A percentile compares a stretch with the other conserved stretches of the same genome.
phyloP scores from a whole-genome alignment of 2,113 vertebrate species.

The Gallinago jamesoni region DNA sequence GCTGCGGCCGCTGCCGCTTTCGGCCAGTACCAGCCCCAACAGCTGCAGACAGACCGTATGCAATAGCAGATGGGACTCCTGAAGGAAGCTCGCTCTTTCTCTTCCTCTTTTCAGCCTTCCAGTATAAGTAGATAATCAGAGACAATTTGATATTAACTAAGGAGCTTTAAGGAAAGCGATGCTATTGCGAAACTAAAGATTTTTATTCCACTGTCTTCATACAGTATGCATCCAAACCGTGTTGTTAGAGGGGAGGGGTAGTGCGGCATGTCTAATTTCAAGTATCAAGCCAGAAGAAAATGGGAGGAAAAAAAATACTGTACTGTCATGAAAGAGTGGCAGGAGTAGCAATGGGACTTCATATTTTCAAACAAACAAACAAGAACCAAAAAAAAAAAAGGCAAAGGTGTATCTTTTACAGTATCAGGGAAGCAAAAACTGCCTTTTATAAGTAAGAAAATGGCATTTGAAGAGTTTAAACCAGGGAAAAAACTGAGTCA shows the following conservation, averaged over 20 bases:
- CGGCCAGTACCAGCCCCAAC: conserved; percentile 95
- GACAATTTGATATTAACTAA: conserved; percentile 58
- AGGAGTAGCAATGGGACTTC: conserved; percentile 60
- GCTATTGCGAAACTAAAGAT: conserved; percentile 60
- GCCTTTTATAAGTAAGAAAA: conserved; percentile 85
- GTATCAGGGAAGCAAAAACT: conserved; percentile 95
- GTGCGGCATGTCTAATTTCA: conserved; percentile 46
- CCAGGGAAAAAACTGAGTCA: conserved; percentile 78
- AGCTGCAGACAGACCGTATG: conserved; percentile 97
- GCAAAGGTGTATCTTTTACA: conserved; percentile 71
- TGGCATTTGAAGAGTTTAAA: conserved; percentile 74
- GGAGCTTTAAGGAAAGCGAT: conserved; percentile 73
- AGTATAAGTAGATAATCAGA: conserved; percentile 65
- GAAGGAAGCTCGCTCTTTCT: conserved; percentile 55
- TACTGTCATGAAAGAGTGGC: conserved; percentile 53
- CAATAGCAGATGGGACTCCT: conserved; percentile 84
- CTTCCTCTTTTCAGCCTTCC: conserved; percentile 69
- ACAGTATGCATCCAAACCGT: conserved; percentile 56
- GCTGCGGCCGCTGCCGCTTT: conserved; percentile 89
- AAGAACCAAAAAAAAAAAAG: conserved; percentile 36
- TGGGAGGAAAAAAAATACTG: neutral
- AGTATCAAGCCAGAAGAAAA: conserved; percentile 67
- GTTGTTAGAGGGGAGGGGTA: conserved; percentile 50
- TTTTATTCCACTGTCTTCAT: conserved; percentile 67
- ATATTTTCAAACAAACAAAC: conserved; percentile 31